Conservation (phyloP, 2,113 vertebrate species). For the Paradoxurus hermaphroditus region DNA sequence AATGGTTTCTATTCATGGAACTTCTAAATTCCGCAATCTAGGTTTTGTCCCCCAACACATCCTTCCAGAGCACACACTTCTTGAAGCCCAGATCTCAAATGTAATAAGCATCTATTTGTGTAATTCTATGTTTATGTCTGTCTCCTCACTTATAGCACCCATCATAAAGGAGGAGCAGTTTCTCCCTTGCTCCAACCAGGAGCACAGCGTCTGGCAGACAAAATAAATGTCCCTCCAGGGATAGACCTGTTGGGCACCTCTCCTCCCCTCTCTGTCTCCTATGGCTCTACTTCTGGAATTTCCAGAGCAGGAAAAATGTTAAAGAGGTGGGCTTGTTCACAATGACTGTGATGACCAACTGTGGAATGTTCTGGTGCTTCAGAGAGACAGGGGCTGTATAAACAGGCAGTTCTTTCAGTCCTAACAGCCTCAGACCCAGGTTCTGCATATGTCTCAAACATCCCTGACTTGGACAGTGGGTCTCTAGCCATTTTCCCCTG, state of each 20-base stretch:
- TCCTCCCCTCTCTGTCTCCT: not conserved
- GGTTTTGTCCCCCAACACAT: too few species aligned
- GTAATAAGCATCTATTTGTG: not conserved
- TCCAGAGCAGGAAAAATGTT: not conserved
- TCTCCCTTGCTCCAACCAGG: not conserved
- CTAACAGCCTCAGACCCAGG: not conserved
- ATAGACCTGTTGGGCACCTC: not conserved
- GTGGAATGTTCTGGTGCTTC: not conserved
- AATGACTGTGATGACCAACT: not conserved
- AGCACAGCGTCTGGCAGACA: rapidly evolving
- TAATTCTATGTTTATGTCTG: not conserved
- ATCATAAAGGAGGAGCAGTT: rapidly evolving
- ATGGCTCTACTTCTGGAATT: not conserved
- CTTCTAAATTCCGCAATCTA: not conserved
- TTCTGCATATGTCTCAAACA: not conserved
- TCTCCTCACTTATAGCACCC: not conserved
- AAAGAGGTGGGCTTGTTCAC: not conserved
- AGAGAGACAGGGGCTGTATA: not conserved
- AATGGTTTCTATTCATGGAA: not conserved
- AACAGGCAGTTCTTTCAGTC: not conserved
- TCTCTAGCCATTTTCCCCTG: not conserved
- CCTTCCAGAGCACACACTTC: not conserved
- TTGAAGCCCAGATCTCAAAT: not conserved
- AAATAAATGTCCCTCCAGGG: not conserved
- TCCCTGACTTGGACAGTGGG: too few species aligned